Conservation (phyloP, 1,140 invertebrate species). For the Aphelenchoides besseyi region DNA sequence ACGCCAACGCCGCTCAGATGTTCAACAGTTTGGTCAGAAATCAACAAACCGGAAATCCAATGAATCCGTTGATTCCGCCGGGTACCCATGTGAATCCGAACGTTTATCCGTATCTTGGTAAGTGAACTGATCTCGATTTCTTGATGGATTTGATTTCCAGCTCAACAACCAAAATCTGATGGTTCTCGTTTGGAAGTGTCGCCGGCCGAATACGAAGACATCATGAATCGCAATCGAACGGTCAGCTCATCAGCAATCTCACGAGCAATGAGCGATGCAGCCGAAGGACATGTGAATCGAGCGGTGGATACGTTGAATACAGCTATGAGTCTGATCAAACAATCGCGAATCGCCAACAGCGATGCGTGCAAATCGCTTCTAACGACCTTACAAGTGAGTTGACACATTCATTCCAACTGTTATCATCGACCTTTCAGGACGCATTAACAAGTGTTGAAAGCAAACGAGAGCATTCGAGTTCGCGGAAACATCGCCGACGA, state of each 20-base stretch:
- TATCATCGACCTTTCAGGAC: constrained; percentile 69
- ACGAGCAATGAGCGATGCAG: constrained; percentile 91
- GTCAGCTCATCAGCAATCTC: constrained; percentile 81
- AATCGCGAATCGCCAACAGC: constrained; percentile 93
- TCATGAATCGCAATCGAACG: constrained; percentile 91
- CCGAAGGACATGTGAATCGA: constrained; percentile 86
- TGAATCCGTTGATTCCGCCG: constrained; percentile 39
- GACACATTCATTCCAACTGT: constrained; percentile 6
- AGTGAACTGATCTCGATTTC: constrained; percentile 24
- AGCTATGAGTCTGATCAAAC: constrained; percentile 95
- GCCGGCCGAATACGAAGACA: constrained; percentile 96
- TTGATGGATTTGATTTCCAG: constrained; percentile 37
- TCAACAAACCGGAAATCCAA: constrained; percentile 20
- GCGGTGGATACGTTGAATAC: constrained; percentile 97
- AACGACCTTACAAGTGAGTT: constrained; percentile 63
- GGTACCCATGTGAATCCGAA: constrained; percentile 59
- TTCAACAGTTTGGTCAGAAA: neutral
- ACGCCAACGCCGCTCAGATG: constrained; percentile 13
- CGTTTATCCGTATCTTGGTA: constrained; percentile 44
- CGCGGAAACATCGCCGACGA: constrained; percentile 45
- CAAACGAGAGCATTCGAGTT: constrained; percentile 79
- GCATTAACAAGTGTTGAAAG: constrained; percentile 93
- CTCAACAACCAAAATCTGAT: constrained; percentile 19
- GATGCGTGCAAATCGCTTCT: constrained; percentile 97
- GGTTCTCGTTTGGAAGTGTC: constrained; percentile 65